These are phyloP conservation scores for Alligator mississippiensis DNA, from an alignment of 2,113 vertebrate genomes.

Conservation along the genomic window DNA sequence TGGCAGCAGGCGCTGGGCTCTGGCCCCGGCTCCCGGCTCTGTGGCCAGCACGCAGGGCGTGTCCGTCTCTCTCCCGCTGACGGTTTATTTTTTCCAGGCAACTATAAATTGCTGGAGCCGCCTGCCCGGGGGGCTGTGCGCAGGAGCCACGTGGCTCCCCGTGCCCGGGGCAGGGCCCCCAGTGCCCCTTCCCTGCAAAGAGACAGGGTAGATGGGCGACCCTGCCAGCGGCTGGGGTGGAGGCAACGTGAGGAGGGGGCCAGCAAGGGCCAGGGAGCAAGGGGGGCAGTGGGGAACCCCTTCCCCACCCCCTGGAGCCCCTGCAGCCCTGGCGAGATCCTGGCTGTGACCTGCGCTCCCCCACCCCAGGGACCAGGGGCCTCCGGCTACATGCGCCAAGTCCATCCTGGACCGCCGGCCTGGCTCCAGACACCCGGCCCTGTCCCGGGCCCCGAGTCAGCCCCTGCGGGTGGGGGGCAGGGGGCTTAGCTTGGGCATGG, in stretches of 20 bases:
- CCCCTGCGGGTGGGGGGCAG: neutral
- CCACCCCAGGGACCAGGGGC: neutral
- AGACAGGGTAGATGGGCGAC: neutral
- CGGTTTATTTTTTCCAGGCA: neutral
- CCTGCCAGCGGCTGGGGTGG: too few relatives aligned
- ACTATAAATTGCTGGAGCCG: neutral
- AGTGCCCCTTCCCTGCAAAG: neutral
- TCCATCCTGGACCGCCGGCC: too few relatives aligned
- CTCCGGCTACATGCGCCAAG: too few relatives aligned
- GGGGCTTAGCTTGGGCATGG: neutral
- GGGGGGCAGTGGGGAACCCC: too few relatives aligned
- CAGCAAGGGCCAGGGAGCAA: too few relatives aligned
- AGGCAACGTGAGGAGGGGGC: too few relatives aligned
- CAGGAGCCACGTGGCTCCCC: neutral
- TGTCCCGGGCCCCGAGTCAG: too few relatives aligned
- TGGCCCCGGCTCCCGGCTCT: neutral
- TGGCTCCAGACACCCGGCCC: too few relatives aligned
- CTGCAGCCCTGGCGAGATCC: too few relatives aligned
- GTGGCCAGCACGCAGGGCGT: neutral
- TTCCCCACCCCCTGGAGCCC: too few relatives aligned
- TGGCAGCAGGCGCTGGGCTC: neutral
- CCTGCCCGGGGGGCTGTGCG: neutral
- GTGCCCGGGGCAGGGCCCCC: too few relatives aligned
- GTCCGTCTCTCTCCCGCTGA: neutral
- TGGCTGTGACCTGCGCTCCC: too few relatives aligned